These are phyloP conservation scores for Sandelia bainsii DNA, from an alignment of 2,797 vertebrate genomes.

Conservation along the genomic window DNA sequence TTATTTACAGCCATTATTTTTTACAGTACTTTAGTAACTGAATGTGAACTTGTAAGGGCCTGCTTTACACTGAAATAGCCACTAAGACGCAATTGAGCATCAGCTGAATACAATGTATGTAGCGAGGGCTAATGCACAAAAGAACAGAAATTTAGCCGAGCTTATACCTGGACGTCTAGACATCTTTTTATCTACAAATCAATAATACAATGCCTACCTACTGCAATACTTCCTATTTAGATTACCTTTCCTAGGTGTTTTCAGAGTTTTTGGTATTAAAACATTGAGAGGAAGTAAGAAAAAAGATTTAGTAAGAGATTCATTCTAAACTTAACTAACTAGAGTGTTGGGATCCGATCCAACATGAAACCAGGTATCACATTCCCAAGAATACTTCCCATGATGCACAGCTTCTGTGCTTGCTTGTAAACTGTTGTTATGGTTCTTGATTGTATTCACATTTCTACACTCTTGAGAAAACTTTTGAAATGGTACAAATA, in stretches of 20 bases:
- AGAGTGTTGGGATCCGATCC: conserved; percentile 27
- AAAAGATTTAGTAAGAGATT: conserved; percentile 8
- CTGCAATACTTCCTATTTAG: neutral
- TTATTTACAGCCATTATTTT: neutral
- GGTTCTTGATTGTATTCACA: conserved; percentile 4
- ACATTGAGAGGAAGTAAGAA: neutral
- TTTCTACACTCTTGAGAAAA: conserved; percentile 21
- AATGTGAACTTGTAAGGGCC: neutral
- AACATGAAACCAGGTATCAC: conserved; percentile 6
- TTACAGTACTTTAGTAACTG: neutral
- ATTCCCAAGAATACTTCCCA: conserved; percentile 25
- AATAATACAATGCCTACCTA: neutral
- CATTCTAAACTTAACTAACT: conserved; percentile 22
- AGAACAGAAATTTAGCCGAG: neutral
- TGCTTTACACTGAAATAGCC: neutral
- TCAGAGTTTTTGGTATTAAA: neutral
- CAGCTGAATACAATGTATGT: neutral
- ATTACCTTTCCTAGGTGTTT: neutral
- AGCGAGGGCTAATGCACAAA: neutral
- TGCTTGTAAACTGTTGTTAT: conserved; percentile 11
- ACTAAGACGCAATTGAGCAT: neutral
- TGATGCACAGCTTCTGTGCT: conserved; percentile 10
- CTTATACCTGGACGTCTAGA: neutral
- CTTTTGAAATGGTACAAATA: conserved; percentile 18
- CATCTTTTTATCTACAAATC: conserved; percentile 5